phyloP scores from a whole-genome alignment of 92 coral and sea anemone genomes.

The Porites evermanni region DNA sequence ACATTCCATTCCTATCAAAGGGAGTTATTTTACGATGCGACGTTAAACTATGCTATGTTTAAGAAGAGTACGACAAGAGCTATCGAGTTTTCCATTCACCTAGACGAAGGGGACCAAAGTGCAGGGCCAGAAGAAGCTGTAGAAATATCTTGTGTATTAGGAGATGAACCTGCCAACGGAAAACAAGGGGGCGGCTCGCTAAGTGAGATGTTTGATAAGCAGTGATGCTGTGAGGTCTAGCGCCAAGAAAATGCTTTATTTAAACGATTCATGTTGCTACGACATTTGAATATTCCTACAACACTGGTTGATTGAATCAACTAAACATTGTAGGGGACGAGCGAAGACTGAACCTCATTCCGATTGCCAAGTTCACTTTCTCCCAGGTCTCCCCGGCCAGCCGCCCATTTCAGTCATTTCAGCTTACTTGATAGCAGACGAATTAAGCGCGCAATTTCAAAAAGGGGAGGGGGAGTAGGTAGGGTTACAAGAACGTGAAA shows the following conservation, averaged over 20 bases:
- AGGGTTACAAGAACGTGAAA: too few species aligned
- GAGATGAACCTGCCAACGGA: background rate
- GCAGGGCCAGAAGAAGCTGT: conserved; percentile 37
- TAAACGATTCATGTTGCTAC: background rate
- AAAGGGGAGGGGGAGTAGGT: too few species aligned
- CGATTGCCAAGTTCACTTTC: too few species aligned
- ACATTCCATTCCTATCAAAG: conserved; percentile 46
- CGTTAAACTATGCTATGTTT: conserved; percentile 40
- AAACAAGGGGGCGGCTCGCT: conserved; percentile 21
- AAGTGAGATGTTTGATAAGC: conserved; percentile 20
- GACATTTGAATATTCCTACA: background rate
- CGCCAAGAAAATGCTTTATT: background rate
- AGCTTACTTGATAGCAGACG: too few species aligned
- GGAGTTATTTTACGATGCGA: conserved; percentile 39
- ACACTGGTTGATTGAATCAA: too few species aligned
- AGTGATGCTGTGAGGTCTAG: background rate
- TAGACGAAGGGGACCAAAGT: conserved; percentile 16
- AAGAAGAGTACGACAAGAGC: conserved; percentile 19
- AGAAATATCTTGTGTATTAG: conserved; percentile 40
- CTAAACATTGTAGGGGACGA: too few species aligned
- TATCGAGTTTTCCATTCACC: conserved; percentile 28
- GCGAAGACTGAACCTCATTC: too few species aligned
- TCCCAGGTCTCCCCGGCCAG: too few species aligned
- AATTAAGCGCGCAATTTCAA: too few species aligned
- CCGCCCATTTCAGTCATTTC: too few species aligned